Conservation (phyloP, 2,797 vertebrate species). For the Eulemur rubriventer region DNA sequence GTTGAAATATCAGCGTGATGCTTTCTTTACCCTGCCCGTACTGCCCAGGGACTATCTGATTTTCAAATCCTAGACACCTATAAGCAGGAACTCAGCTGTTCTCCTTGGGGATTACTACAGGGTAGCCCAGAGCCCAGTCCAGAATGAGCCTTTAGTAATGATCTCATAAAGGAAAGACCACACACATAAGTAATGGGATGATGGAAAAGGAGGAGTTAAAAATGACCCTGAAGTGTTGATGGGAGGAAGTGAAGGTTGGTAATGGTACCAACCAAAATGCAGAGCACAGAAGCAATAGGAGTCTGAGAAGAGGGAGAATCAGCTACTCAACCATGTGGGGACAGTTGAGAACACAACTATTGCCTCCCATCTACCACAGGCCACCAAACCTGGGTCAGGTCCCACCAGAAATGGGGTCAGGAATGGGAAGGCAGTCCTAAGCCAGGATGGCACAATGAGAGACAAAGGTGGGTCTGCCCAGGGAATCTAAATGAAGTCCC, state of each 20-base stretch:
- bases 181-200: not conserved
- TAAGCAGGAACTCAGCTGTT: not conserved
- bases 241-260: not conserved
- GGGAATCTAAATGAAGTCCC: not conserved
- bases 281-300: not conserved
- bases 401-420: not conserved
- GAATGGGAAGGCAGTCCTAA: not conserved
- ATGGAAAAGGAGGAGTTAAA: not conserved
- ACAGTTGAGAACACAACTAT: not conserved
- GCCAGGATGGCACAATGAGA: not conserved
- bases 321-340: not conserved
- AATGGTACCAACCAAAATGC: not conserved
- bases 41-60: not conserved
- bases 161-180: not conserved
- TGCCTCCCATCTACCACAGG: not conserved
- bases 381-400: not conserved
- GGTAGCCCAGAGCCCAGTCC: not conserved
- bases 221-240: not conserved
- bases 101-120: not conserved
- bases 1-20: not conserved
- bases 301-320: not conserved
- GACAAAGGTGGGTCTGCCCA: not conserved
- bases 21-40: not conserved
- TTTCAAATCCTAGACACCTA: not conserved
- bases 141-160: not conserved